A percentile compares a stretch with the other conserved stretches of the same genome.
These are phyloP conservation scores for Hipposideros armiger DNA, from an alignment of 2,113 vertebrate genomes.

Conservation along the genomic window DNA sequence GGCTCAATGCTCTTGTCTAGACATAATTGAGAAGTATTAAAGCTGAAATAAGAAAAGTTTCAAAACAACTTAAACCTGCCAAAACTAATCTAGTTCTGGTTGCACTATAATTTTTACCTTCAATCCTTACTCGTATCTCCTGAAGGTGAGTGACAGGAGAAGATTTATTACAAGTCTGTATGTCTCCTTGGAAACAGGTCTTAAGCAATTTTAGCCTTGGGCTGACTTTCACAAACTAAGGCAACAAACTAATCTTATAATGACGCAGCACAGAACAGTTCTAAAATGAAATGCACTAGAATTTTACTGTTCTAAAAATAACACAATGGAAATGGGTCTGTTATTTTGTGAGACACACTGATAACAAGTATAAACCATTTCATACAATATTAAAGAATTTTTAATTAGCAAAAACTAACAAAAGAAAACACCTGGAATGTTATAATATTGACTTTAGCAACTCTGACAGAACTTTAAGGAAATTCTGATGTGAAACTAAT, in stretches of 20 bases:
- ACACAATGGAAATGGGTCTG: neutral
- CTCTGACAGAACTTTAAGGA: neutral
- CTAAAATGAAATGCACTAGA: neutral
- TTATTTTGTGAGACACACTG: neutral
- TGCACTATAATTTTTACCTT: slow-evolving; percentile 12
- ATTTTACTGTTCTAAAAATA: slow-evolving; percentile 2
- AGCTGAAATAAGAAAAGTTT: slow-evolving; percentile 25
- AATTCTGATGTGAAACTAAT: neutral
- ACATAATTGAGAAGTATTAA: slow-evolving; percentile 38
- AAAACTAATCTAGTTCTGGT: neutral
- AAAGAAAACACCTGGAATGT: neutral
- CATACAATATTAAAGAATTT: neutral
- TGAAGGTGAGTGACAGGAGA: slow-evolving; percentile 33
- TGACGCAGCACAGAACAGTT: neutral
- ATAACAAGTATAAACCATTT: neutral
- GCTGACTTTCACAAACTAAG: slow-evolving; percentile 41
- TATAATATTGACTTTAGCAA: neutral
- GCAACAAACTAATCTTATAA: neutral
- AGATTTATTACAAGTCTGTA: slow-evolving; percentile 53
- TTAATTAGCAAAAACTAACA: neutral
- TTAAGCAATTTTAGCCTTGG: slow-evolving; percentile 36
- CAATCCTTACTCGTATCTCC: neutral
- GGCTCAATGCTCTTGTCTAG: neutral
- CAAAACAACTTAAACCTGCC: slow-evolving; percentile 27
- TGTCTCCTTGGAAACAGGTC: slow-evolving; percentile 63